Evolutionary conservation across 2,113 vertebrate genomes (phyloP).

Genomic region (Crotophaga sulcirostris): DNA sequence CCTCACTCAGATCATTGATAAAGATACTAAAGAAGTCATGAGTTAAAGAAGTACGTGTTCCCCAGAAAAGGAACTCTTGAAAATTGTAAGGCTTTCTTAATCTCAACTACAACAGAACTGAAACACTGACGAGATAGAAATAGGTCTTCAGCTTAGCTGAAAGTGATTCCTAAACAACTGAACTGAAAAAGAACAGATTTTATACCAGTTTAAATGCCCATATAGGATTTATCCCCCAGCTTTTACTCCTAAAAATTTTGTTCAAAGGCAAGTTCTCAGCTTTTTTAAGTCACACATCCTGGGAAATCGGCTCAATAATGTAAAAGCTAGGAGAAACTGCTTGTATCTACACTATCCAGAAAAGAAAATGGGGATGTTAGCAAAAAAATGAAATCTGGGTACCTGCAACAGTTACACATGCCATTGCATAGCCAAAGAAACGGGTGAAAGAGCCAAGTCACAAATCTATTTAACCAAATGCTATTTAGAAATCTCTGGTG

Average conservation of each 20-base stretch:
- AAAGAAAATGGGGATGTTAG: neutral
- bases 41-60: neutral
- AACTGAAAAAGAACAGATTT: neutral
- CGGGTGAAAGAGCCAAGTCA: neutral
- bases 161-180: neutral
- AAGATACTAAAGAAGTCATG: accelerated
- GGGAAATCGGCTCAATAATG: neutral
- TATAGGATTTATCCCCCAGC: neutral
- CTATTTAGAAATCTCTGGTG: neutral
- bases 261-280: neutral
- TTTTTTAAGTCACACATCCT: neutral
- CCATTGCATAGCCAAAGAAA: neutral
- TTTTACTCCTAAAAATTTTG: neutral
- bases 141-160: neutral
- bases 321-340: neutral
- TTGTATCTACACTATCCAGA: neutral
- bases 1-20: too few relatives aligned
- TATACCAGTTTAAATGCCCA: neutral
- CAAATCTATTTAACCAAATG: neutral
- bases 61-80: neutral
- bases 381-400: neutral
- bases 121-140: neutral
- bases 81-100: neutral
- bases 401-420: neutral
- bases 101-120: neutral